Percentiles rank a stretch among this genome's conserved stretches.
Conservation (phyloP, 2,113 vertebrate genomes). For the Cnemophilus loriae region DNA sequence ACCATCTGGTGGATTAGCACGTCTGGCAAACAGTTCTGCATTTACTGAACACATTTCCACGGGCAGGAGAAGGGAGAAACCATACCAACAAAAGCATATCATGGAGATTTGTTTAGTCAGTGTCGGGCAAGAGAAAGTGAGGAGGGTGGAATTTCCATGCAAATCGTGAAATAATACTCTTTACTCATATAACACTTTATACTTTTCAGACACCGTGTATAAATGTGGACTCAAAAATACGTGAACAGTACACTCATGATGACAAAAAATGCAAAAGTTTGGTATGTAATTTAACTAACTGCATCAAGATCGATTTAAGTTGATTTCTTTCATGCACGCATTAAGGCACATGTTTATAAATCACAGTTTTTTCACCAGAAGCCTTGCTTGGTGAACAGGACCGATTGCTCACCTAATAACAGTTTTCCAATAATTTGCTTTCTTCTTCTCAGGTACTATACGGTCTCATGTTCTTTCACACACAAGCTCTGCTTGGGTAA, state of each 20-base stretch:
- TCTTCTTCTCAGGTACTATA: neutral
- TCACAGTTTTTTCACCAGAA: neutral
- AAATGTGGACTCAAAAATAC: neutral
- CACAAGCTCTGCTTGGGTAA: neutral
- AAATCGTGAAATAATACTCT: neutral
- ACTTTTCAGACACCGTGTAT: neutral
- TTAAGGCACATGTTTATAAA: neutral
- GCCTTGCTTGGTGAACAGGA: neutral
- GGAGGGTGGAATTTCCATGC: neutral
- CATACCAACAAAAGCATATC: neutral
- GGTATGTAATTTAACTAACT: neutral
- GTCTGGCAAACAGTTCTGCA: neutral
- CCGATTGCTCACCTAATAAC: neutral
- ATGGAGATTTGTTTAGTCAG: neutral
- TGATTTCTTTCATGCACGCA: neutral
- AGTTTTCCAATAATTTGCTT: neutral
- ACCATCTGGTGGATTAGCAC: conserved; percentile 74
- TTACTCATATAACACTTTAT: neutral
- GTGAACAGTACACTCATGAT: neutral
- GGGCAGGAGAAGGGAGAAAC: neutral
- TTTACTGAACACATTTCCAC: neutral
- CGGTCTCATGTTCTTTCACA: neutral
- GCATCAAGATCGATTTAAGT: neutral
- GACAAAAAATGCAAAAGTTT: neutral
- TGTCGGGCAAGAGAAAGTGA: neutral